A percentile compares a stretch with the other conserved stretches of the same genome.
Evolutionary conservation across 2,113 vertebrate species (phyloP).

Genomic region (Dasyurus viverrinus): DNA sequence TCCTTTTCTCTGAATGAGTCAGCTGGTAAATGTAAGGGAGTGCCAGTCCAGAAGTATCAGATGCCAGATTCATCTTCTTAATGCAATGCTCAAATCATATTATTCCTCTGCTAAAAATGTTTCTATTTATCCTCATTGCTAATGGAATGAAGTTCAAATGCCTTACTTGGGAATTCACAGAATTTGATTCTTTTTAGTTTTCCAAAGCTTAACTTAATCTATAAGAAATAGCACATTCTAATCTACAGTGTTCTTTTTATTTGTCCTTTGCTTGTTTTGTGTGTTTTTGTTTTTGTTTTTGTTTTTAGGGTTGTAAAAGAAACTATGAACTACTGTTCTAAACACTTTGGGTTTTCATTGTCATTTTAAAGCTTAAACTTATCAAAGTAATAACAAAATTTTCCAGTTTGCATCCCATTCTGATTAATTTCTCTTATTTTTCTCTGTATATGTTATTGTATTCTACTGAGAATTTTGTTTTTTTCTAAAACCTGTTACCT

Average conservation of each 20-base stretch:
- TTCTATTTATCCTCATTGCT: not conserved
- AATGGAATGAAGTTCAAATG: not conserved
- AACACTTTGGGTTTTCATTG: not conserved
- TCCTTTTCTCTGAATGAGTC: not conserved
- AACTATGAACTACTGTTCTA: not conserved
- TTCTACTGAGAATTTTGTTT: not conserved
- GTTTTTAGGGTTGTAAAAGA: not conserved
- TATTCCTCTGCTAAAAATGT: not conserved
- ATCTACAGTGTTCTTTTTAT: not conserved
- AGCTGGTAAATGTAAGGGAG: not conserved
- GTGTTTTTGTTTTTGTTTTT: not conserved
- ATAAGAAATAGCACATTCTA: not conserved
- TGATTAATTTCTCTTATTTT: not conserved
- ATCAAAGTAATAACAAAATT: not conserved
- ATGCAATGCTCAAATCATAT: not conserved
- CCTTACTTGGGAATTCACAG: not conserved
- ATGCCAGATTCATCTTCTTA: not conserved
- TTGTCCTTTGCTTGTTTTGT: no score
- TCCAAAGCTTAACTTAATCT: not conserved
- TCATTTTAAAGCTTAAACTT: not conserved
- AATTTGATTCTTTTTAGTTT: not conserved
- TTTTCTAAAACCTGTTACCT: not conserved
- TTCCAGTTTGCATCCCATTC: not conserved
- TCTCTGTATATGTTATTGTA: not conserved
- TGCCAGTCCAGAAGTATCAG: not conserved